These are phyloP conservation scores for Physella acuta DNA, from an alignment of 1,140 invertebrate genomes.

Conservation along the genomic window DNA sequence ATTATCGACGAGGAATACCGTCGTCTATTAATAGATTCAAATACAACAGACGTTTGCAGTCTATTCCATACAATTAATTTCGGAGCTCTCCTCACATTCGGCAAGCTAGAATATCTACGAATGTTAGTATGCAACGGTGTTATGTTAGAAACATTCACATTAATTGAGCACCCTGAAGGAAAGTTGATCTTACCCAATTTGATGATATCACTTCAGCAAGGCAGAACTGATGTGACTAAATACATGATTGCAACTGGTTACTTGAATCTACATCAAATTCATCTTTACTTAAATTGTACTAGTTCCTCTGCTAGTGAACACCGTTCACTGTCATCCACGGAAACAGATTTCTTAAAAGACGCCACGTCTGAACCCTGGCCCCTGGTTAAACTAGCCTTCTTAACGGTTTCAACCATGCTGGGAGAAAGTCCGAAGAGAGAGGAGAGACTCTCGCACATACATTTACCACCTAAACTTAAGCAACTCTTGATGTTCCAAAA, in stretches of 20 bases:
- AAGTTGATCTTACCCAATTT: background rate
- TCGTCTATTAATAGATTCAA: too few relatives aligned
- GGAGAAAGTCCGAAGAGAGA: background rate
- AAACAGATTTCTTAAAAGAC: background rate
- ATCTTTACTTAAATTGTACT: background rate
- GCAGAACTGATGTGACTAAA: background rate
- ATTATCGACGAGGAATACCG: too few relatives aligned
- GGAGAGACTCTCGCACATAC: background rate
- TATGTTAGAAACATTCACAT: too few relatives aligned
- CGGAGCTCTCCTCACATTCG: too few relatives aligned
- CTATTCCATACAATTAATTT: too few relatives aligned
- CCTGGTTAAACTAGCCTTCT: conserved; percentile 4
- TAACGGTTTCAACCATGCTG: background rate
- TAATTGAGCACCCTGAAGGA: too few relatives aligned
- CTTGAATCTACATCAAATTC: background rate
- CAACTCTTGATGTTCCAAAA: conserved; percentile 3
- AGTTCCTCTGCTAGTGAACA: background rate
- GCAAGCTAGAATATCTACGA: too few relatives aligned
- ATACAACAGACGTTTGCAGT: too few relatives aligned
- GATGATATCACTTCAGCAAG: background rate
- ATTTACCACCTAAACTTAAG: background rate
- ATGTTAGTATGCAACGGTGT: too few relatives aligned
- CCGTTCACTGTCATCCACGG: too few relatives aligned
- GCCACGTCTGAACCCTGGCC: conserved; percentile 1
- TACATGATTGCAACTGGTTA: conserved; percentile 2